Conservation (phyloP, 2,888 invertebrate genomes). For the Parnassius orleans region DNA sequence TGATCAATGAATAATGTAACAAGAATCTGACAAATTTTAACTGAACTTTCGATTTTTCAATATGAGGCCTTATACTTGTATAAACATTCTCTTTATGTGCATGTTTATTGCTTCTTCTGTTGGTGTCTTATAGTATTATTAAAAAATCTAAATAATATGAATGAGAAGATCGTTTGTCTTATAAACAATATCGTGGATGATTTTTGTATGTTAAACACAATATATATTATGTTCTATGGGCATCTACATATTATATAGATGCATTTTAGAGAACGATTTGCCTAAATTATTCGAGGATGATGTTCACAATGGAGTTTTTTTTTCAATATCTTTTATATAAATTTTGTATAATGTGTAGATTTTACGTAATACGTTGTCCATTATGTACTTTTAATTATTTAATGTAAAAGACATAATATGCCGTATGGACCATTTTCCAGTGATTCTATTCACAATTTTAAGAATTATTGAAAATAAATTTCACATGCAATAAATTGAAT, state of each 20-base stretch:
- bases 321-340: too few species aligned
- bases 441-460: not conserved
- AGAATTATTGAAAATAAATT: not conserved
- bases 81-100: too few species aligned
- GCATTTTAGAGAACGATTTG: not conserved
- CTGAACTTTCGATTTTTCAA: not conserved
- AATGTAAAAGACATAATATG: not conserved
- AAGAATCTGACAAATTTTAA: not conserved
- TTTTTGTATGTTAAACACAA: too few species aligned
- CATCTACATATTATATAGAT: too few species aligned
- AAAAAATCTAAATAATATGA: too few species aligned
- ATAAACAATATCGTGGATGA: too few species aligned
- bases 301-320: not conserved
- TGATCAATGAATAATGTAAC: not conserved
- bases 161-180: too few species aligned
- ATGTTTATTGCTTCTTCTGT: too few species aligned
- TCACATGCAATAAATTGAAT: constrained; percentile 18
- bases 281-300: not conserved
- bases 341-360: too few species aligned
- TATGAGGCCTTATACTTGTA: not conserved
- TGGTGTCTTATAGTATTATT: too few species aligned
- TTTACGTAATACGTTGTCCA: too few species aligned
- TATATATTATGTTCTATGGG: too few species aligned
- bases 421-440: constrained; percentile 1
- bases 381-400: not conserved